These are phyloP conservation scores for Orthochromis malagaraziensis DNA, from an alignment of 2,113 vertebrate species.

Conservation along the genomic window DNA sequence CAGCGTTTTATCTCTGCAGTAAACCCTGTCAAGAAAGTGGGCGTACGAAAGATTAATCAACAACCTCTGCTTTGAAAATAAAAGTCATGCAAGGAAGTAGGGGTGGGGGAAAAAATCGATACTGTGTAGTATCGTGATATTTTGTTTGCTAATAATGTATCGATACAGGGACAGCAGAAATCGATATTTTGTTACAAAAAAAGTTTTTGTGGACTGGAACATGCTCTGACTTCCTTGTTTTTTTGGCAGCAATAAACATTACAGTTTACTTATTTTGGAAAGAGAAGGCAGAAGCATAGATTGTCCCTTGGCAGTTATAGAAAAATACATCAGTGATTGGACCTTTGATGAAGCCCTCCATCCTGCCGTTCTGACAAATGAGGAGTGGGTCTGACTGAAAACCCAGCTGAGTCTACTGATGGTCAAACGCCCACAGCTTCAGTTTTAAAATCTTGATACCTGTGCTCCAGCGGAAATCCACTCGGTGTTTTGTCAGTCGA, in stretches of 20 bases:
- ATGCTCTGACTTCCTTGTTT: too few species aligned
- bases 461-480: background rate
- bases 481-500: background rate
- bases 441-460: background rate
- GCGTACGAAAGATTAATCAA: background rate
- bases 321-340: background rate
- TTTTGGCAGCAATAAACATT: too few species aligned
- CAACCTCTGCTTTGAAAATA: background rate
- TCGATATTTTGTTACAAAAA: too few species aligned
- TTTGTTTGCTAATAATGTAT: too few species aligned
- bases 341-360: background rate
- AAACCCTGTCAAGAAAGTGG: background rate
- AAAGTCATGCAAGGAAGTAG: background rate
- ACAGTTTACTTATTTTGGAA: background rate
- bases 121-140: too few species aligned
- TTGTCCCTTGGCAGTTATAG: background rate
- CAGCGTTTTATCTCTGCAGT: background rate
- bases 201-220: too few species aligned
- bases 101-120: too few species aligned
- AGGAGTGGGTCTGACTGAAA: background rate
- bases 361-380: background rate
- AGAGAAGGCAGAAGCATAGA: background rate
- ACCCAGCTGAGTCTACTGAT: background rate
- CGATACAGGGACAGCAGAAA: too few species aligned
- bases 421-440: background rate